Conservation (phyloP, 2,888 invertebrate genomes). For the Protonemura montana region DNA sequence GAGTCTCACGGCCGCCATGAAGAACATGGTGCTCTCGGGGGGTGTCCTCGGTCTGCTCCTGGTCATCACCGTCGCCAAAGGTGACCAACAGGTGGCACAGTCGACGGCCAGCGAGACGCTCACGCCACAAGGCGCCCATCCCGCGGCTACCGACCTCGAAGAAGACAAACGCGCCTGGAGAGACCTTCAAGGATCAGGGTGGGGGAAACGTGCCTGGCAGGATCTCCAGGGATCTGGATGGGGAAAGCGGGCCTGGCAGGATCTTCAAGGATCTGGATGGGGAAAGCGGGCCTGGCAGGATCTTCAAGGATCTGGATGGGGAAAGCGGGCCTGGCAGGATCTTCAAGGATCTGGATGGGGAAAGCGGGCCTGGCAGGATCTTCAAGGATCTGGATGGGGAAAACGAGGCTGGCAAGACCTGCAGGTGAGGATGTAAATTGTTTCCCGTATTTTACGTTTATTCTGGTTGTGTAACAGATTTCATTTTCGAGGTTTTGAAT, state of each 20-base stretch:
- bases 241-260: conserved; percentile 56
- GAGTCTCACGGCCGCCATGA: neutral
- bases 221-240: conserved; percentile 61
- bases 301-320: conserved; percentile 51
- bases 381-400: conserved; percentile 52
- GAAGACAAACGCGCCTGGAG: conserved; percentile 70
- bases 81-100: neutral
- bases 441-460: neutral
- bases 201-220: conserved; percentile 69
- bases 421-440: conserved; percentile 47
- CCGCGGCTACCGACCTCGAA: conserved; percentile 53
- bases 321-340: conserved; percentile 61
- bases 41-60: conserved; percentile 15
- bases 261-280: conserved; percentile 61
- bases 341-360: conserved; percentile 56
- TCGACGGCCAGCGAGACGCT: neutral
- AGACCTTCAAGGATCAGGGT: conserved; percentile 52
- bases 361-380: conserved; percentile 51
- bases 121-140: neutral
- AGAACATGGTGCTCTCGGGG: neutral
- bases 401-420: conserved; percentile 60
- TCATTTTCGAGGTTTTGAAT: neutral
- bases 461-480: neutral
- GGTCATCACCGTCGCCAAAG: neutral
- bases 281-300: conserved; percentile 55